Conservation (phyloP, 2,113 vertebrate genomes). For the Zosterops hypoxanthus region DNA sequence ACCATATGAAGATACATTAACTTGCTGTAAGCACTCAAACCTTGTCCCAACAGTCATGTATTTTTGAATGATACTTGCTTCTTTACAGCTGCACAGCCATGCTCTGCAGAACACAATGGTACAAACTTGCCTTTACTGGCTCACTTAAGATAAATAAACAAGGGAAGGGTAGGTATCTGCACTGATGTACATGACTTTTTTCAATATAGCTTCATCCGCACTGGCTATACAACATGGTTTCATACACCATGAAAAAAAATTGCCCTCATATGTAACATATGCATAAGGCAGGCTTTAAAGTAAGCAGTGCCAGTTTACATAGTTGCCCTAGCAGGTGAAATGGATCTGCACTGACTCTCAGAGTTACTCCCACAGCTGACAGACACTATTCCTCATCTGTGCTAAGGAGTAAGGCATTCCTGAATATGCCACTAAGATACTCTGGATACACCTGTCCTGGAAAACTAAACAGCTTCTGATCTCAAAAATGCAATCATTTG, state of each 20-base stretch:
- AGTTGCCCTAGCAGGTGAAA: neutral
- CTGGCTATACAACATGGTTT: neutral
- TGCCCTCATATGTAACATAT: neutral
- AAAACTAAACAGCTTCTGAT: neutral
- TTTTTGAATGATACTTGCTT: neutral
- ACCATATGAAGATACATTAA: neutral
- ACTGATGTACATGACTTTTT: neutral
- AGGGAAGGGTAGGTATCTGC: neutral
- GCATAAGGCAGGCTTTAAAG: neutral
- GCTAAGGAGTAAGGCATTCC: neutral
- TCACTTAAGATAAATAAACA: neutral
- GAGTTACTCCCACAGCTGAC: neutral
- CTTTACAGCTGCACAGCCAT: neutral
- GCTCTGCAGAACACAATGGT: neutral
- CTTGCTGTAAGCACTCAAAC: neutral
- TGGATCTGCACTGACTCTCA: neutral
- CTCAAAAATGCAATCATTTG: neutral
- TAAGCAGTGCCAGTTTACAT: neutral
- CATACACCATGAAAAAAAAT: neutral
- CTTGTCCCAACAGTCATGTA: rapidly evolving
- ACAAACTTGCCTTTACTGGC: neutral
- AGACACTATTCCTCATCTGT: neutral
- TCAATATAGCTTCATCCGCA: neutral
- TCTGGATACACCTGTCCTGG: neutral
- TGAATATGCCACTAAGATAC: neutral